Evolutionary conservation across 2,888 invertebrate species (phyloP), one percentile per base, ranked within the genome.

Genomic region (Asteroscopus sphinx): DNA sequence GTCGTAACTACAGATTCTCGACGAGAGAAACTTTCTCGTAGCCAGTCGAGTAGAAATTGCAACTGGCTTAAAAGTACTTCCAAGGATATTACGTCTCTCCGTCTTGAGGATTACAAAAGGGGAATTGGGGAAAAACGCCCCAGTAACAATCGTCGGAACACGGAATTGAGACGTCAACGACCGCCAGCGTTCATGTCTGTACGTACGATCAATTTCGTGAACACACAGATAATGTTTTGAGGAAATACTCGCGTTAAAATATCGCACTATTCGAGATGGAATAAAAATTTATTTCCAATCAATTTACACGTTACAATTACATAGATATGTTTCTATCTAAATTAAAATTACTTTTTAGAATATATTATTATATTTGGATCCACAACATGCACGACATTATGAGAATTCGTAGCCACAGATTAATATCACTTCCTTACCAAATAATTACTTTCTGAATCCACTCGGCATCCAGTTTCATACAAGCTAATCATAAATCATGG

Each of bases 371-470:
- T 48, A 60, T 15, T 52, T 63, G 51, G 35, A 41, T 62, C 35
- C 37, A 62, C 35, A 41, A 51, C 6, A 41, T 62, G 32, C 37
- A 62, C 35, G 46, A 51, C 6, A 47, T 32, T 12, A 16, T 52
- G 25, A 48, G 30, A 45, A 39, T 28, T 28, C 40, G n/a, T 62
- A 26, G 42, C 5, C 26, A 32, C 26, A 32, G 47, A 54, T 58
- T 57, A 69, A 61, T 63, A 71, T 67, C 57, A 65, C 62, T 55
- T 58, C 25, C 49, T 71, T 55, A 62, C 25, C 36, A 56, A 51
- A 56, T 62, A 61, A 26, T 47, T 53, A 35, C 33, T 44, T 53
- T 51, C 49, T 51, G 54, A 54, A 47, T 56, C 36, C 17, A 9
- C 36, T 11, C 36, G 7, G 37, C 40, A 46, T 32, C 7, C 25